Conservation (phyloP, 2,113 vertebrate genomes). For the Scartelaos histophorus region DNA sequence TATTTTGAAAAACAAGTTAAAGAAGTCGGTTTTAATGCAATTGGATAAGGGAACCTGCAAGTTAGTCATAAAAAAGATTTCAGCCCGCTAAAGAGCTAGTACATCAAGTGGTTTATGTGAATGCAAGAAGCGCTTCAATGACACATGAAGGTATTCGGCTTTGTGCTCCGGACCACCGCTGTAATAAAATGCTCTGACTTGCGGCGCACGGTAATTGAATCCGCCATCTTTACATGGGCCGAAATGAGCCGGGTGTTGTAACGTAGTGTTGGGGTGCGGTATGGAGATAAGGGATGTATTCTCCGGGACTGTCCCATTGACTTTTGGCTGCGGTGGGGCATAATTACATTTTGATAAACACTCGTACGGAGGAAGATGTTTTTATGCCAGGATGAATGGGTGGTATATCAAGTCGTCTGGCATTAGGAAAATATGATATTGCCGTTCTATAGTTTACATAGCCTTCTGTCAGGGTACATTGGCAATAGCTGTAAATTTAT, state of each 20-base stretch:
- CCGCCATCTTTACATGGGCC: slow-evolving; percentile 25
- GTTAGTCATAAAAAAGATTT: background rate
- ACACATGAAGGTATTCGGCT: slow-evolving; percentile 18
- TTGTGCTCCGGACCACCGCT: background rate
- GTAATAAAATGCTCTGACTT: slow-evolving; percentile 44
- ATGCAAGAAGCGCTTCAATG: background rate
- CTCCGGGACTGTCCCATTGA: slow-evolving; percentile 39
- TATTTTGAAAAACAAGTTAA: slow-evolving; percentile 16
- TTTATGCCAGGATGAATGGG: slow-evolving; percentile 4
- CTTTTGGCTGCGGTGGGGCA: slow-evolving; percentile 40
- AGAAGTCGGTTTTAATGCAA: slow-evolving; percentile 17
- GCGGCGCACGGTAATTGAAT: slow-evolving; percentile 45
- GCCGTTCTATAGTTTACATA: background rate
- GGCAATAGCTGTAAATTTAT: background rate
- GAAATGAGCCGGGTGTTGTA: slow-evolving; percentile 39
- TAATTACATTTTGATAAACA: slow-evolving; percentile 60
- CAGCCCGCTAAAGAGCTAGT: background rate
- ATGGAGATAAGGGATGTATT: slow-evolving; percentile 48
- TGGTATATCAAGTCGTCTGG: slow-evolving; percentile 8
- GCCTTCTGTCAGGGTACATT: background rate
- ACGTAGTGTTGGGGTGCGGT: slow-evolving; percentile 32
- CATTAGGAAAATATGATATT: background rate
- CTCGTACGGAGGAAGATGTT: slow-evolving; percentile 41
- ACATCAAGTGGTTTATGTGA: background rate
- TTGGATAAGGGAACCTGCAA: background rate